Base-by-base conservation (phyloP, 2,888 invertebrate species). In the Hermaeophaga mercurialis region DNA sequence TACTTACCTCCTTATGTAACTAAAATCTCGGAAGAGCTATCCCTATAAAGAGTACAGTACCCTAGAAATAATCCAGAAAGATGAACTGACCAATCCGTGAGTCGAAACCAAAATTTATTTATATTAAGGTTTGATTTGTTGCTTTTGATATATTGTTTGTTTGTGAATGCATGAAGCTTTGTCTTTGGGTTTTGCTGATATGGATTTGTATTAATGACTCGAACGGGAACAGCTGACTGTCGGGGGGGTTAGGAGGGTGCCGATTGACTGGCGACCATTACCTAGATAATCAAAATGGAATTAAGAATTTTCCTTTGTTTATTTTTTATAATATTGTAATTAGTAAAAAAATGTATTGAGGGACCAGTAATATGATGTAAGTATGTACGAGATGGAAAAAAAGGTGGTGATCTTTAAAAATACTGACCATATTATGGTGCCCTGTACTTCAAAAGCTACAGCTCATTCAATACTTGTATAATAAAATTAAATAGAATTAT, bases 31-130 rank as follows among this genome's bases (percentile, higher is more conserved):
- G 9, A 39, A 39, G 7, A 43, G 18, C 9, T 12, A 12, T 41
- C 41, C 41, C 9, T 39, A 39, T 19, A 39, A 19, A 5, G 18
- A 9, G 39, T 39, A 39, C 39, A 39, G 39, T 39, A 19, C 19
- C 39, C 39, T 39, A 14, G 15, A 19, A 38, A 19, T 19, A 39
- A n/a, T 12, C 22, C 11, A 18, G 19, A 39, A 39, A 12, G 39
- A 39, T n/a, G 19, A 39, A 39, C 24, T 43, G 43, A 43, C 43
- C 43, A 24, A 43, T 43, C 22, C 12, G 43, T 43, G 43, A 43
- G 43, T 43, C 24, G 11, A 24, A 43, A 22, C 19, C 26, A 43
- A 6, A 24, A 41, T 22, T 41, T 41, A 17, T 22, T 41, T 41
- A 39, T 12, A 24, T 24, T 43, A 17, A 9, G 5, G 4, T 41